Base-by-base conservation (phyloP, 1,140 invertebrate species). In the Leptonema lineaticorne region DNA sequence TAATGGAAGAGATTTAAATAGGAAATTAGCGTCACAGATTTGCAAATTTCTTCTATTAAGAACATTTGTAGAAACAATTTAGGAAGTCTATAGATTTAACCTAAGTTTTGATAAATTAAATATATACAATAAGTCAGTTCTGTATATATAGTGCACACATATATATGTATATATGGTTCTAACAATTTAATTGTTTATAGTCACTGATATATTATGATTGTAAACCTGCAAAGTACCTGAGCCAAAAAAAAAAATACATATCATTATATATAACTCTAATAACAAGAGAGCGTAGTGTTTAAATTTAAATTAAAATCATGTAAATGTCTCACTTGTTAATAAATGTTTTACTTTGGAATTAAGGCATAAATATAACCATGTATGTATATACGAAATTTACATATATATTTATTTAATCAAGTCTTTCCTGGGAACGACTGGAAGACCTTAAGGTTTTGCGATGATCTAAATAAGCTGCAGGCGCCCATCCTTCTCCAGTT, bases 391-490 rank as follows among this genome's bases (percentile, higher is more conserved):
- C 41, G 37, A 67, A 37, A 67, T 20, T 67, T 29, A 53, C 22
- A 26, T 20, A 30, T 28, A 27, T 63, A 62, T 68, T 69, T 60
- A 62, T 68, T 73, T 27, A 73, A 65, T 70, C 68, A 16, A 85
- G 76, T 59, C 80, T 80, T 75, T 85, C 84, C 74, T 85, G 84
- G 71, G 83, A 86, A 69, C 84, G 81, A 75, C 84, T 86, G 63
- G 83, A 86, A 65, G 87, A 88, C 69, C 88, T 85, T 41, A 88
- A 90, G 26, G 87, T 88, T 82, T 89, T 92, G 75, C 88, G 85
- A 77, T 88, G 88, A 81, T 95, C 93, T 72, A 97, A 83, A 79
- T 95, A 97, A n/a, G 93, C 92, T 3, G 93, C 92, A 27, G 94
- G 95, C 37, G 93, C 93, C 95, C 95, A 97, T 22, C 95, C 95